Percentiles rank a stretch among this genome's conserved stretches.
Evolutionary conservation across 2,888 invertebrate genomes (phyloP).

Genomic region (Drosophila colorata): DNA sequence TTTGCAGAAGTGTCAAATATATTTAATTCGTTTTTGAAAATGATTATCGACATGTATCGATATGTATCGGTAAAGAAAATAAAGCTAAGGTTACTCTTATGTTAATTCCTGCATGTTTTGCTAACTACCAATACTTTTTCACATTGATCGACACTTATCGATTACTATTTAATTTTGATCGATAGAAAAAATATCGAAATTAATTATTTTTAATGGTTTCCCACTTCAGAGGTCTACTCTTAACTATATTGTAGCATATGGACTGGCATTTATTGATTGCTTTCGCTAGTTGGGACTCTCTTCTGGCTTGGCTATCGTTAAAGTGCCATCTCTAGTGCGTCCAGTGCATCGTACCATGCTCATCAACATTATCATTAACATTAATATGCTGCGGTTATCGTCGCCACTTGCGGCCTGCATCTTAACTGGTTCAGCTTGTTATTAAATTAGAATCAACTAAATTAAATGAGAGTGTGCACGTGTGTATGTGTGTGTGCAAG

Average conservation of each 20-base stretch:
- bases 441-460: slow-evolving; percentile 76
- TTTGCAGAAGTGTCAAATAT: too few relatives aligned
- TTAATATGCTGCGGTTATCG: slow-evolving; percentile 51
- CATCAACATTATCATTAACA: slow-evolving; percentile 56
- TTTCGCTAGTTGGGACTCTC: too few relatives aligned
- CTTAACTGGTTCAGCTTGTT: slow-evolving; percentile 58
- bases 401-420: slow-evolving; percentile 30
- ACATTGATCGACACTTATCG: background rate
- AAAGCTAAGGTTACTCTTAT: background rate
- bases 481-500: slow-evolving; percentile 8
- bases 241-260: too few relatives aligned
- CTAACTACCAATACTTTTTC: too few relatives aligned
- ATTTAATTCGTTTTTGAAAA: too few relatives aligned
- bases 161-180: too few relatives aligned
- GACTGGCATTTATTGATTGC: background rate
- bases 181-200: background rate
- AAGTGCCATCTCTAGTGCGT: background rate
- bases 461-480: slow-evolving; percentile 49
- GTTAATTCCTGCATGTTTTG: too few relatives aligned
- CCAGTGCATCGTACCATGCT: slow-evolving; percentile 25
- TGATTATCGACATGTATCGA: too few relatives aligned
- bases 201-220: too few relatives aligned
- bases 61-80: background rate
- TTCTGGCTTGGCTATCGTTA: background rate
- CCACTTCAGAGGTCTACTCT: too few relatives aligned